These are phyloP conservation scores for Callionymus lyra DNA, from an alignment of 2,113 vertebrate species.

Conservation along the genomic window DNA sequence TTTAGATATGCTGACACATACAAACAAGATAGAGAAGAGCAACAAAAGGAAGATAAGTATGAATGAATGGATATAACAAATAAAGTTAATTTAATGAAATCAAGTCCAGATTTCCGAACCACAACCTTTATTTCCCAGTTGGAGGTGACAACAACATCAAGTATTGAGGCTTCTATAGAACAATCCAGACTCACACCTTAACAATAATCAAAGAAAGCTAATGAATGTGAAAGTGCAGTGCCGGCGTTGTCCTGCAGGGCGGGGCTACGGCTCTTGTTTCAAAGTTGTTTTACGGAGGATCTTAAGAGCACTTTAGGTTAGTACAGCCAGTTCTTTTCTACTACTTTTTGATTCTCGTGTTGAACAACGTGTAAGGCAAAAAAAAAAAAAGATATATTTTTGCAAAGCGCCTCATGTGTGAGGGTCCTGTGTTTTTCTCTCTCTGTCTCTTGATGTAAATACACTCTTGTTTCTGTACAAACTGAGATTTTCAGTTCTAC, in stretches of 20 bases:
- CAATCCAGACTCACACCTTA: constrained; percentile 34
- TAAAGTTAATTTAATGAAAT: too few relatives aligned
- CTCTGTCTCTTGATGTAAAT: constrained; percentile 23
- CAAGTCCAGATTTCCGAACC: too few relatives aligned
- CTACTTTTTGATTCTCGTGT: constrained; percentile 49
- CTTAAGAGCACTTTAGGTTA: constrained; percentile 62
- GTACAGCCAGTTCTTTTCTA: constrained; percentile 38
- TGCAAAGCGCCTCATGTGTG: constrained; percentile 39
- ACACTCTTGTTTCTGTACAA: constrained; percentile 25
- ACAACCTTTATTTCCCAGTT: too few relatives aligned
- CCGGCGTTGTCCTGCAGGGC: constrained; percentile 49
- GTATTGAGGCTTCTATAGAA: too few relatives aligned
- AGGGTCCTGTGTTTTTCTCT: constrained; percentile 22
- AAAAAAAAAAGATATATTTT: constrained; percentile 56
- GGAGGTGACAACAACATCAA: too few relatives aligned
- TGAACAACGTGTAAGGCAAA: constrained; percentile 49
- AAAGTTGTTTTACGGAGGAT: constrained; percentile 6
- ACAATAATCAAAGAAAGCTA: constrained; percentile 6
- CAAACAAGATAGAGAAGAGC: too few relatives aligned
- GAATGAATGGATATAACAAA: too few relatives aligned
- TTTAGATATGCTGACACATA: too few relatives aligned
- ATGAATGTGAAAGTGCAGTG: constrained; percentile 15
- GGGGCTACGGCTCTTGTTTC: constrained; percentile 21
- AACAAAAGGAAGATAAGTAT: too few relatives aligned
- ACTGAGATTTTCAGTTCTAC: constrained; percentile 38